A percentile compares a stretch with the other conserved stretches of the same genome.
Conservation (phyloP, 2,113 vertebrate species). For the Mesocricetus auratus region DNA sequence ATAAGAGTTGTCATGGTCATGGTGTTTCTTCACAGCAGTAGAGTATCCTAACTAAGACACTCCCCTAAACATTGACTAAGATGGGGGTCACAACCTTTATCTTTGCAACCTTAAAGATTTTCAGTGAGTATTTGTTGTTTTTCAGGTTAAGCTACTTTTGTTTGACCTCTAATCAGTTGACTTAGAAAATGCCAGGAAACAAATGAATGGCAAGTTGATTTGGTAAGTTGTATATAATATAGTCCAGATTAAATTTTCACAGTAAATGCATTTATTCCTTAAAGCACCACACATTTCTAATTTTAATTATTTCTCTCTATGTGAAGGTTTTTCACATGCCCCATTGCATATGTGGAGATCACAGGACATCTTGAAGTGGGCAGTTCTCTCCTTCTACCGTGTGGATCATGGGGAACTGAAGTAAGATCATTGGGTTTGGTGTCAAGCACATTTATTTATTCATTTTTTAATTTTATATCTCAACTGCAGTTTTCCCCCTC, state of each 20-base stretch:
- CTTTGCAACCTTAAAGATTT: slow-evolving; percentile 30
- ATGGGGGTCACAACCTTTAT: not conserved
- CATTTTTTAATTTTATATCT: not conserved
- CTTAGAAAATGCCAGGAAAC: slow-evolving; percentile 20
- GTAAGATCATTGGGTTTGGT: not conserved
- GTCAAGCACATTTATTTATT: not conserved
- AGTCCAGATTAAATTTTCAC: slow-evolving; percentile 23
- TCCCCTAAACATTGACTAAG: not conserved
- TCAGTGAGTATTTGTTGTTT: not conserved
- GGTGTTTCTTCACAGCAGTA: not conserved
- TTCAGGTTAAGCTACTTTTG: slow-evolving; percentile 26
- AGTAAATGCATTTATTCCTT: not conserved
- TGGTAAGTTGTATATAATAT: not conserved
- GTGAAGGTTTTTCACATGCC: not conserved
- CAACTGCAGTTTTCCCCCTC: not conserved
- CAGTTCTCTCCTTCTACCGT: not conserved
- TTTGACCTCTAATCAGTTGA: slow-evolving; percentile 1
- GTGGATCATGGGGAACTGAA: not conserved
- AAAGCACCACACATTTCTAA: not conserved
- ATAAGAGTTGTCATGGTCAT: not conserved
- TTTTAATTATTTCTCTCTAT: slow-evolving; percentile 28
- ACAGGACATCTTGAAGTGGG: not conserved
- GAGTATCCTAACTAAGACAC: not conserved
- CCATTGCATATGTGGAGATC: not conserved
- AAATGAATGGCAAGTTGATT: not conserved